These are phyloP conservation scores for Dolomedes plantarius DNA, from an alignment of 2,888 invertebrate species.

Conservation along the genomic window DNA sequence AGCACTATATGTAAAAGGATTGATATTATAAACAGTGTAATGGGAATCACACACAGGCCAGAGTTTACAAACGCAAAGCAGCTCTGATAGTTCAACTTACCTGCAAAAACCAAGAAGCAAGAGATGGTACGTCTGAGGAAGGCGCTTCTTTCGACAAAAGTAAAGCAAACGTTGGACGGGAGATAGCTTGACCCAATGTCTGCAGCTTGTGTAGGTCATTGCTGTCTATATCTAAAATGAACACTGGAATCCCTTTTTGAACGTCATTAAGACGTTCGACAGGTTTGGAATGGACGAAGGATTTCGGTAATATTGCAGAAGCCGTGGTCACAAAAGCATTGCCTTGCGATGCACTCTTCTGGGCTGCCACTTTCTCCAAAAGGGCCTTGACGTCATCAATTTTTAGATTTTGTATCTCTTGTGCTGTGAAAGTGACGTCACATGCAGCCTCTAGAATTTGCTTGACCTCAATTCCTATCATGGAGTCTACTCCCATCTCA, in stretches of 20 bases:
- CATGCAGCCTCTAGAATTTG: constrained; percentile 82
- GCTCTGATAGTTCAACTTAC: constrained; percentile 25
- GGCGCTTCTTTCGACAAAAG: constrained; percentile 83
- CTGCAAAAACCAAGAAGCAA: constrained; percentile 73
- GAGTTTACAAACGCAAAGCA: too few species aligned
- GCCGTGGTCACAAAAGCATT: constrained; percentile 77
- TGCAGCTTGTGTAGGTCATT: background rate
- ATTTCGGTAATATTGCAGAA: constrained; percentile 83
- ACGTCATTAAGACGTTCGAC: constrained; percentile 81
- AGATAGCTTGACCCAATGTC: constrained; percentile 82
- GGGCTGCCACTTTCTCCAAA: constrained; percentile 10
- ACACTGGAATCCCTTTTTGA: constrained; percentile 75
- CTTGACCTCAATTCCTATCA: constrained; percentile 75
- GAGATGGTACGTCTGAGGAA: constrained; percentile 37
- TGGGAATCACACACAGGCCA: too few species aligned
- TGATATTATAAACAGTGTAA: too few species aligned
- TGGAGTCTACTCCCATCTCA: constrained; percentile 79
- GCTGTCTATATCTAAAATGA: constrained; percentile 81
- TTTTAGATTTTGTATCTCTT: constrained; percentile 91
- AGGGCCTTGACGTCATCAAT: constrained; percentile 82
- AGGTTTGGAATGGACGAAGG: constrained; percentile 86
- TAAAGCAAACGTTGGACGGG: constrained; percentile 87
- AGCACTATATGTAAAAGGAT: too few species aligned
- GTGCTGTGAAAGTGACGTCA: constrained; percentile 91
- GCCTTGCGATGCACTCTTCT: constrained; percentile 62